Percentiles rank a stretch among this genome's conserved stretches.
These are phyloP conservation scores for Eurytoma californica DNA, from an alignment of 2,888 invertebrate genomes.

Conservation along the genomic window DNA sequence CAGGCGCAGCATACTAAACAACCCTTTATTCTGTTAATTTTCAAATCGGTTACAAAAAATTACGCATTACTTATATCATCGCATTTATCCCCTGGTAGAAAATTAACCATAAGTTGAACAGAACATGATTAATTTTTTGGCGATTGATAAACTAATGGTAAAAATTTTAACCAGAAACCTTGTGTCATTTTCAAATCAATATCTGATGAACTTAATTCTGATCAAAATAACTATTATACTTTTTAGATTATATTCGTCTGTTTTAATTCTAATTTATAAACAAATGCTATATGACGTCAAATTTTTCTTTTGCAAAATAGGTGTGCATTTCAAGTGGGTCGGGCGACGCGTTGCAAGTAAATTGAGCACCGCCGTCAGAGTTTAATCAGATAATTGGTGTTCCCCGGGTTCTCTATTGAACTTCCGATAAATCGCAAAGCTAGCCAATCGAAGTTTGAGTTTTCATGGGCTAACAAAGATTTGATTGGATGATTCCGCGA, in stretches of 20 bases:
- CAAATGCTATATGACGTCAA: too few relatives aligned
- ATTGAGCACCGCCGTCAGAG: conserved; percentile 7
- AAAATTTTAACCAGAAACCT: too few relatives aligned
- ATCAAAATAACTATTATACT: too few relatives aligned
- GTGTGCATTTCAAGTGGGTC: neutral
- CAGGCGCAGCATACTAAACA: neutral
- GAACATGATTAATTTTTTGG: too few relatives aligned
- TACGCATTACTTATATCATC: neutral
- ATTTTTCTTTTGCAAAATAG: too few relatives aligned
- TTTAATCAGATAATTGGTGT: conserved; percentile 44
- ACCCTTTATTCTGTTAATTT: neutral
- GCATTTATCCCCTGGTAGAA: neutral
- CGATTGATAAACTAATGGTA: too few relatives aligned
- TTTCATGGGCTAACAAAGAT: conserved; percentile 30
- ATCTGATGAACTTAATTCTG: too few relatives aligned
- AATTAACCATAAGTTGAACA: too few relatives aligned
- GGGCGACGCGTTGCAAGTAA: conserved; percentile 1
- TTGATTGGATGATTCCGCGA: conserved; percentile 34
- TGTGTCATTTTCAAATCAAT: too few relatives aligned
- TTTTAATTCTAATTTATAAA: too few relatives aligned
- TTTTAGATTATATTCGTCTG: too few relatives aligned
- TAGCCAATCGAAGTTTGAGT: conserved; percentile 18
- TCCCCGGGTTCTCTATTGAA: conserved; percentile 22
- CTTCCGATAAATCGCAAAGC: conserved; percentile 32
- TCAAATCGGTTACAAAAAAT: neutral